A percentile compares a stretch with the other conserved stretches of the same genome.
Conservation (phyloP, 2,113 vertebrate species). For the Glaucomys volans region DNA sequence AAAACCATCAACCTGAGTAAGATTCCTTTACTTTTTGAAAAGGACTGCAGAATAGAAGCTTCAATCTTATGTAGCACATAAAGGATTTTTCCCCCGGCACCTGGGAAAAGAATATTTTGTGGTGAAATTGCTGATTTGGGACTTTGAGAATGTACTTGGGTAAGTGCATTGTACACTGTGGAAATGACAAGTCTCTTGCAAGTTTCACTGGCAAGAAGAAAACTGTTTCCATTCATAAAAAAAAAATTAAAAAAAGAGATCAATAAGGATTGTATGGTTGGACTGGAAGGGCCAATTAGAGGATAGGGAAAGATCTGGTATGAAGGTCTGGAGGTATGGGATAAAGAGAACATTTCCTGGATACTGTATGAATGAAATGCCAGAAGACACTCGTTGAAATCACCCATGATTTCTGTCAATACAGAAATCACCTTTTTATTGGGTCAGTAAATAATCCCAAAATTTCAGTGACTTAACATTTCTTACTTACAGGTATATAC, state of each 20-base stretch:
- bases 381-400: not conserved
- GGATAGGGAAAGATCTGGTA: not conserved
- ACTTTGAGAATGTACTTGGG: not conserved
- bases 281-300: not conserved
- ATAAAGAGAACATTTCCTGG: not conserved
- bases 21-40: conserved; percentile 16
- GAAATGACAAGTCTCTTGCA: not conserved
- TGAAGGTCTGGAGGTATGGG: not conserved
- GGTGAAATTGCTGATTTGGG: not conserved
- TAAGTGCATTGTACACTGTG: not conserved
- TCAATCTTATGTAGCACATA: not conserved
- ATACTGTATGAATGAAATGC: not conserved
- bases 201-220: conserved; percentile 7
- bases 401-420: not conserved
- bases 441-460: not conserved
- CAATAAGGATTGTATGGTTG: not conserved
- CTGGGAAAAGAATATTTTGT: not conserved
- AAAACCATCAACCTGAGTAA: not conserved
- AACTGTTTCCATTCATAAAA: not conserved
- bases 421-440: not conserved
- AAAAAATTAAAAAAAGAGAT: not conserved
- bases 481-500: not conserved
- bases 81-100: not conserved
- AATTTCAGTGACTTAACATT: not conserved
- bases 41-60: not conserved